phyloP scores from a whole-genome alignment of 2,113 vertebrate species.

The Podocnemis expansa region DNA sequence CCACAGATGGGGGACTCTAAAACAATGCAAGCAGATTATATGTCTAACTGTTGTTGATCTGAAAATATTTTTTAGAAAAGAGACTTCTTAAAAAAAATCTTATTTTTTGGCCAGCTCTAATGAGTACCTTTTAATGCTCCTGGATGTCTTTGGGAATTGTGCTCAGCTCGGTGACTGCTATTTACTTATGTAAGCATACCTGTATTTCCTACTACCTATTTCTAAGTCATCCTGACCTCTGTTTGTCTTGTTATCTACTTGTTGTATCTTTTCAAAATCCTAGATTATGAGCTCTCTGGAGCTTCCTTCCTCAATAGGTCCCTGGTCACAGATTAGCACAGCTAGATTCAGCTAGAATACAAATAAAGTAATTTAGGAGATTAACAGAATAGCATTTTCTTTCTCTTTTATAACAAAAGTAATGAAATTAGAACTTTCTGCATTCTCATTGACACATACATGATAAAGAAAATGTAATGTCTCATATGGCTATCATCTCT shows the following conservation, averaged over 20 bases:
- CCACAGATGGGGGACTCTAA: no score
- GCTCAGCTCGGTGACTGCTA: background rate
- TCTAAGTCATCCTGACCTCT: background rate
- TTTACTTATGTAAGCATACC: background rate
- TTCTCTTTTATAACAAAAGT: slow-evolving; percentile 20
- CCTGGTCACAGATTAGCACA: background rate
- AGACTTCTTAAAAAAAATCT: background rate
- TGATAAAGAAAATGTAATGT: slow-evolving; percentile 8
- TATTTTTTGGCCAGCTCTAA: background rate
- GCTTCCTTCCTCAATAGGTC: background rate
- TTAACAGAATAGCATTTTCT: slow-evolving; percentile 7
- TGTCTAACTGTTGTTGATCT: background rate
- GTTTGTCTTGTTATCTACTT: background rate
- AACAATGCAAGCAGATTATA: no score
- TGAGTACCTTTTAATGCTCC: background rate
- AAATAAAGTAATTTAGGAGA: slow-evolving; percentile 9
- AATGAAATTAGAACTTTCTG: slow-evolving; percentile 15
- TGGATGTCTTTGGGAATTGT: background rate
- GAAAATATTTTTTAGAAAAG: background rate
- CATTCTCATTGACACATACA: slow-evolving; percentile 2
- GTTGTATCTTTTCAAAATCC: background rate
- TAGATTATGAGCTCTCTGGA: background rate
- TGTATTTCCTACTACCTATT: background rate
- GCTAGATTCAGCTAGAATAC: background rate
- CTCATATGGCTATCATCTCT: background rate